Evolutionary conservation across 2,113 vertebrate species (phyloP), one percentile per base, ranked within the genome.

Genomic region (Gallinago media): DNA sequence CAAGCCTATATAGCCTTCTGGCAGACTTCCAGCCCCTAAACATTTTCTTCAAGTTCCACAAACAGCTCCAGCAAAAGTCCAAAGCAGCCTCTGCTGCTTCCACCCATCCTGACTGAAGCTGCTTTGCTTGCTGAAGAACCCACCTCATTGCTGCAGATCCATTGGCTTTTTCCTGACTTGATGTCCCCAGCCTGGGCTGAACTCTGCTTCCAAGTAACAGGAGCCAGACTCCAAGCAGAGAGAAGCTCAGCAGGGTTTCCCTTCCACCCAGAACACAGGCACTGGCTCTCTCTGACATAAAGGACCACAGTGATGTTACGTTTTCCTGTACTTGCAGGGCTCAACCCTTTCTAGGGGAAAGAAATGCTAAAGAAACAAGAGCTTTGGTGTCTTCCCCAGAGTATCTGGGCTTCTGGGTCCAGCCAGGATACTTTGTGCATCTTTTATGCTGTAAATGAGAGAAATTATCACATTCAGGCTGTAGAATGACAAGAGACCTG

Each of bases 81-180:
- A 23, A 46, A 44, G 70, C 59, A 61, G 16, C 26, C 47, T 59
- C 25, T 82, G 25, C 29, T 3, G 1, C 40, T 86, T 26, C 52
- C 29, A 42, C 15, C 38, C 44, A 16, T 65, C 38, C 36, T 3
- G 2, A 17, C 47, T 4, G 2, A 32, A 19, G 50, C 31, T 61
- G 40, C 76, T 55, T 47, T 54, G 52, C 82, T 49, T 27, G 66
- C 5, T 12, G 3, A 56, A 66, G 71, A 62, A n/a, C 11, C 4
- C 12, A 56, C 8, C 26, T 8, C 6, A 1, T 1, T 34, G 31
- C 31, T 61, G 74, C 25, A 18, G 19, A 59, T 9, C 13, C 71
- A 16, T 0, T 0, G 0, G 20, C 10, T 15, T 81, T n/a, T 59
- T 14, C 55, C 34, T 21, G 36, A 23, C 2, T 2, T 0, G 13